Evolutionary conservation across 2,113 vertebrate genomes (phyloP).

Genomic region (Phrynosoma platyrhinos): DNA sequence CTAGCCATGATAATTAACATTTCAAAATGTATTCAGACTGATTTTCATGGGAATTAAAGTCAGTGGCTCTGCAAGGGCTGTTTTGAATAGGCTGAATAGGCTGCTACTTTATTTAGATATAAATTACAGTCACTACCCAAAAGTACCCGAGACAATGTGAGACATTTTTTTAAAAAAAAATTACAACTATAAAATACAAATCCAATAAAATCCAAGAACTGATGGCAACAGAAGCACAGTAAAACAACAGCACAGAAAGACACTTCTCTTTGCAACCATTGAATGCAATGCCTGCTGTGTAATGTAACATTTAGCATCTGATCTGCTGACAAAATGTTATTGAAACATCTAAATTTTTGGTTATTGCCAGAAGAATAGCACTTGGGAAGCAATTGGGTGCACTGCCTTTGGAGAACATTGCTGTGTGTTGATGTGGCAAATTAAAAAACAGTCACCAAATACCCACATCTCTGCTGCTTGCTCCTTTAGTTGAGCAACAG

Average conservation of each 20-base stretch:
- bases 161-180: not conserved
- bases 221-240: not conserved
- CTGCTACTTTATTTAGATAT: not conserved
- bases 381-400: not conserved
- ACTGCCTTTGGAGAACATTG: not conserved
- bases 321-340: not conserved
- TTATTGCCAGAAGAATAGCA: not conserved
- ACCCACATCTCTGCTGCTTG: not conserved
- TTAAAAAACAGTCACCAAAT: too few species aligned
- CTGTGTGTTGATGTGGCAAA: too few species aligned
- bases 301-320: not conserved
- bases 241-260: not conserved
- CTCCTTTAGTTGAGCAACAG: too few species aligned
- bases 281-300: not conserved
- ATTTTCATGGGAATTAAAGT: slow-evolving; percentile 9
- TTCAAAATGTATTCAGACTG: not conserved
- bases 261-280: not conserved
- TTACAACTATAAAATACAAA: slow-evolving; percentile 10
- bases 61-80: not conserved
- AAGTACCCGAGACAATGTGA: not conserved
- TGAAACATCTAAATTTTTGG: not conserved
- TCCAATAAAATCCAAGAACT: not conserved
- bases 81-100: not conserved
- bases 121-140: not conserved
- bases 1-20: not conserved